These are phyloP conservation scores for Poecile atricapillus DNA, from an alignment of 2,113 vertebrate species.

Conservation along the genomic window DNA sequence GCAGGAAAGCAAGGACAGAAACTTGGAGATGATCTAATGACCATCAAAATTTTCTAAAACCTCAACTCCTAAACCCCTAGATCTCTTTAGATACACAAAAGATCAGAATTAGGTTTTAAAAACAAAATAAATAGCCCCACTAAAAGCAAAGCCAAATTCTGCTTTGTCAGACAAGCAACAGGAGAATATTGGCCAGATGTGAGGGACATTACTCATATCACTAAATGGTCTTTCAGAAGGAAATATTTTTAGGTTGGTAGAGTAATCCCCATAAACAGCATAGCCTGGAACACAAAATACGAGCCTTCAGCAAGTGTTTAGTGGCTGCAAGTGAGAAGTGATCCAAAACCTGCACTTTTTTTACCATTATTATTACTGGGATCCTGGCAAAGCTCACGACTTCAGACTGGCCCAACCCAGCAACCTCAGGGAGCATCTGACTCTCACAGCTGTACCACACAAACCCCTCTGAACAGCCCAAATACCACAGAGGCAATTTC, in stretches of 20 bases:
- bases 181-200: neutral
- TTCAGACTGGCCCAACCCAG: neutral
- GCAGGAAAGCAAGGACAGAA: neutral
- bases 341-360: neutral
- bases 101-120: neutral
- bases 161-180: neutral
- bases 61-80: neutral
- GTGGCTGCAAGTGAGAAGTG: neutral
- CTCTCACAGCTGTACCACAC: neutral
- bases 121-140: neutral
- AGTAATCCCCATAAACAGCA: neutral
- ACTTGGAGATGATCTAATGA: neutral
- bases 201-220: rapidly evolving
- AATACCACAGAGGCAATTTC: neutral
- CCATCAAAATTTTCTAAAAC: neutral
- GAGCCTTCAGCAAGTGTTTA: neutral
- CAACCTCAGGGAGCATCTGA: neutral
- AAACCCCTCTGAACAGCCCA: neutral
- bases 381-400: neutral
- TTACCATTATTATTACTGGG: neutral
- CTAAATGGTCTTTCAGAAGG: neutral
- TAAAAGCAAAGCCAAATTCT: neutral
- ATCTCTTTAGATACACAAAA: neutral
- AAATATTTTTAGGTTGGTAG: neutral
- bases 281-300: neutral